Conservation (phyloP, 2,888 invertebrate species). For the Clostera curtula region DNA sequence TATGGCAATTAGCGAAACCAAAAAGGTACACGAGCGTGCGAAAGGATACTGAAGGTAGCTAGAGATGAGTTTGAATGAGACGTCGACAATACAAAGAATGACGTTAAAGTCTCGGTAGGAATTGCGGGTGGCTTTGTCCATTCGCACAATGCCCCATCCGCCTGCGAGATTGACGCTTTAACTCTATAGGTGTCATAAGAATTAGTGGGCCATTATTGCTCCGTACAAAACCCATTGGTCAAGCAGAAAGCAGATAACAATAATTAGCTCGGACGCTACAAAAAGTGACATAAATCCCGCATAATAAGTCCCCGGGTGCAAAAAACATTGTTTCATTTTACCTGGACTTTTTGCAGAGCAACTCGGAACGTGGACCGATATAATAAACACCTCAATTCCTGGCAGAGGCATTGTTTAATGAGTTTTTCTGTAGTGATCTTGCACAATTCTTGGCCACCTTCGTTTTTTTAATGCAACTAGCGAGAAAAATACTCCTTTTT, state of each 20-base stretch:
- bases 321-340: conserved; percentile 58
- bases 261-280: conserved; percentile 68
- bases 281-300: conserved; percentile 74
- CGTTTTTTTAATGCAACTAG: conserved; percentile 50
- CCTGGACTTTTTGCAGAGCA: conserved; percentile 65
- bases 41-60: conserved; percentile 34
- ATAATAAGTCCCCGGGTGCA: conserved; percentile 62
- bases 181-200: conserved; percentile 68
- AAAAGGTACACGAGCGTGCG: conserved; percentile 8
- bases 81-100: conserved; percentile 55
- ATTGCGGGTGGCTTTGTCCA: conserved; percentile 66
- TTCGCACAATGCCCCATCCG: conserved; percentile 46
- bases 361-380: conserved; percentile 56
- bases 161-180: conserved; percentile 58
- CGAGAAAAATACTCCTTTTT: conserved; percentile 60
- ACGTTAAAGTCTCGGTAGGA: conserved; percentile 61
- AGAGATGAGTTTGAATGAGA: conserved; percentile 55
- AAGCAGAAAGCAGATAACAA: conserved; percentile 71
- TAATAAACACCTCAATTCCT: conserved; percentile 74
- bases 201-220: conserved; percentile 71
- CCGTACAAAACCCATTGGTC: conserved; percentile 61
- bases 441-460: conserved; percentile 62
- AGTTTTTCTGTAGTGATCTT: conserved; percentile 71
- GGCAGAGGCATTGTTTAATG: conserved; percentile 72
- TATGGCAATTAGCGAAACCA: conserved; percentile 30